These are phyloP conservation scores for Calephelis nemesis DNA, from an alignment of 1,140 invertebrate genomes.

Conservation along the genomic window DNA sequence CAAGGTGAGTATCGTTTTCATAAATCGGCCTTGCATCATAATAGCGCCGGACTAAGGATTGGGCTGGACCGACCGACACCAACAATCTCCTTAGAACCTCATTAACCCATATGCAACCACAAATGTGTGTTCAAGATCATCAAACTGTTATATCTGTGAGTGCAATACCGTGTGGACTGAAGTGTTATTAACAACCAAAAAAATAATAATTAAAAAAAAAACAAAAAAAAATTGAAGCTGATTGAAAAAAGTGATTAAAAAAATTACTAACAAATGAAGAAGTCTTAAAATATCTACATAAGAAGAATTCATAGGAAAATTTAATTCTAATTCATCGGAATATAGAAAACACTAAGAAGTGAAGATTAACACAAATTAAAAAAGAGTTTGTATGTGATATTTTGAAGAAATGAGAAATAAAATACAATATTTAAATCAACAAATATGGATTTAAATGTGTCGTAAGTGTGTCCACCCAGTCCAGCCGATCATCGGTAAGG, in stretches of 20 bases:
- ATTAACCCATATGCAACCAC: background rate
- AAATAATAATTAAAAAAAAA: slow-evolving; percentile 3
- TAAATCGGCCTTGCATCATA: slow-evolving; percentile 70
- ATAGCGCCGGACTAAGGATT: slow-evolving; percentile 74
- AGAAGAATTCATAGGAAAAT: background rate
- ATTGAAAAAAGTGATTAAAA: slow-evolving; percentile 7
- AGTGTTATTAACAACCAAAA: slow-evolving; percentile 9
- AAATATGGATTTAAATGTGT: slow-evolving; percentile 30
- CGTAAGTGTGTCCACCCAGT: slow-evolving; percentile 67
- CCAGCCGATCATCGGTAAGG: slow-evolving; percentile 62
- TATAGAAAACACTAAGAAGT: background rate
- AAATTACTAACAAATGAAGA: background rate
- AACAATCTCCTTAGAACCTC: slow-evolving; percentile 5
- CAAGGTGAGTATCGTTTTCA: slow-evolving; percentile 86
- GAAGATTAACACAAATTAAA: background rate
- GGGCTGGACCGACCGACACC: slow-evolving; percentile 63
- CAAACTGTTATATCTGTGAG: slow-evolving; percentile 1
- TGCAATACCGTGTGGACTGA: background rate
- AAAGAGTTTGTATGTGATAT: background rate
- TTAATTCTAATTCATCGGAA: background rate
- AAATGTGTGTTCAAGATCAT: slow-evolving; percentile 9
- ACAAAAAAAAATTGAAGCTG: background rate
- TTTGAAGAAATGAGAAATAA: slow-evolving; percentile 6
- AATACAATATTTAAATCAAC: slow-evolving; percentile 17
- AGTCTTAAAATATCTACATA: background rate